Evolutionary conservation across 2,888 invertebrate species (phyloP).

Genomic region (Frankliniella fusca): DNA sequence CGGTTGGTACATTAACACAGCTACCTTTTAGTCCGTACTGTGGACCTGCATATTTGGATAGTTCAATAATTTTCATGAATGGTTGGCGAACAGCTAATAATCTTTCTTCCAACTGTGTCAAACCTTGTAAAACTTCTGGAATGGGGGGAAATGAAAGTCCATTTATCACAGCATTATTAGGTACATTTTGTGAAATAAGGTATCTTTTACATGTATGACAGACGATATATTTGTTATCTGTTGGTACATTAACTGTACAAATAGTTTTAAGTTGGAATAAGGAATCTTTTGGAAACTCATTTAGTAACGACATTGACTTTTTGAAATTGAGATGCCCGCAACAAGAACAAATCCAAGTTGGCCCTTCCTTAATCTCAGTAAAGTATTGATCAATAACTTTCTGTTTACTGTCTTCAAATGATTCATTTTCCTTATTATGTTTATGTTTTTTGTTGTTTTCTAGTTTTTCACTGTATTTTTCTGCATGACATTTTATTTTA

Average conservation of each 20-base stretch:
- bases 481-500: background rate
- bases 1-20: background rate
- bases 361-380: background rate
- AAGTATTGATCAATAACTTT: background rate
- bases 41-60: background rate
- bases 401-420: background rate
- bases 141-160: conserved; percentile 30
- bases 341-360: background rate
- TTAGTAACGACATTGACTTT: background rate
- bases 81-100: conserved; percentile 29
- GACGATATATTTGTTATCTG: background rate
- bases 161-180: background rate
- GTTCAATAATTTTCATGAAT: background rate
- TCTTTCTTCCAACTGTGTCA: conserved; percentile 33
- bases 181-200: background rate
- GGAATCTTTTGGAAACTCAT: background rate
- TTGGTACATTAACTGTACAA: background rate
- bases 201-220: background rate
- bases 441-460: background rate
- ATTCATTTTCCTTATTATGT: background rate
- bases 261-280: background rate
- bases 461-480: background rate
- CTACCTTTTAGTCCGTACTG: background rate
- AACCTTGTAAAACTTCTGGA: conserved; percentile 24
- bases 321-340: background rate